Evolutionary conservation across 2,797 vertebrate species (phyloP), one percentile per base, ranked within the genome.

Genomic region (Gobionotothen gibberifrons): DNA sequence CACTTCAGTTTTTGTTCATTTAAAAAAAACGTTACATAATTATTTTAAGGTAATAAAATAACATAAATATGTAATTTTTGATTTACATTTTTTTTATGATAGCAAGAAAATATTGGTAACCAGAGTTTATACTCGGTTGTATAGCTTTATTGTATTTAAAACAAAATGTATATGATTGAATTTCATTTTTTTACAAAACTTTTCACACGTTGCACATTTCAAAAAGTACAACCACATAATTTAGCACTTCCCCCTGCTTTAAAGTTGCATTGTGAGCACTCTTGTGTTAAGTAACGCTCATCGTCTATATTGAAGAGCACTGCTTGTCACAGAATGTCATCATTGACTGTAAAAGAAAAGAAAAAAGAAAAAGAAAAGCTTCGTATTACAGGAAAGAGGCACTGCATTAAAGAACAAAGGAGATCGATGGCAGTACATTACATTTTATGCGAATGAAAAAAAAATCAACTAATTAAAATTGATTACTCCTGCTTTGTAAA

Each of bases 381-480:
- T 95, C 84, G 85, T 93, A 95, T 96, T 95, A 95, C 95, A 96
- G 95, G 94, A 95, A 95, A 94, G 94, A 93, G 89, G 92, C 93
- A 94, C 93, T 94, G 95, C 94, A 94, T 95, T 96, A 95, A 95
- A 95, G 95, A 95, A 96, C 95, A 95, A 95, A 95, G 90, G 91
- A 92, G 94, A 95, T 96, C 95, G 93, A 95, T 96, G 93, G 92
- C 90, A 94, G 94, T 95, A 95, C 95, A 95, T 96, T 95, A 95
- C 87, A 95, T 95, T 95, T 95, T 95, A 95, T 95, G 94, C 90
- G 93, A 96, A 94, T 94, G 93, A 75, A 92, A 93, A 93, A 92
- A 93, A 93, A 93, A 93, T 95, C 94, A 95, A 94, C 94, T 96
- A 95, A 96, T 96, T 96, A 96, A 95, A 96, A 96, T 96, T 95